These are phyloP conservation scores for Drosophila trapezifrons DNA, from an alignment of 1,140 invertebrate genomes.

Conservation along the genomic window DNA sequence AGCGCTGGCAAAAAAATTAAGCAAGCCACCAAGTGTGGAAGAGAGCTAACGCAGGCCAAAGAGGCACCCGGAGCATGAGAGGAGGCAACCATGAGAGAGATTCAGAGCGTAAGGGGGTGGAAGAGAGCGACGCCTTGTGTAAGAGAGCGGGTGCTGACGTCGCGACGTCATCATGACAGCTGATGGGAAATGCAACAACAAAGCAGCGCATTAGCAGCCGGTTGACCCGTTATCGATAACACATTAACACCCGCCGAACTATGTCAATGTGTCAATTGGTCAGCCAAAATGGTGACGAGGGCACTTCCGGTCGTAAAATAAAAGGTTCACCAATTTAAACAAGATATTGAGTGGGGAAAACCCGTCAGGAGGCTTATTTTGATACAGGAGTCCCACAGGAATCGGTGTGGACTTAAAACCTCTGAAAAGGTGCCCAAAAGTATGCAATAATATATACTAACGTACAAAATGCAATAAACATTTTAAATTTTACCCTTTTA, in stretches of 20 bases:
- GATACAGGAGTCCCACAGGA: too few species aligned
- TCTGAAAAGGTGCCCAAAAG: background rate
- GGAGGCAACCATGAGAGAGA: background rate
- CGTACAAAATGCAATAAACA: background rate
- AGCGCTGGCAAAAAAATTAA: slow-evolving; percentile 31
- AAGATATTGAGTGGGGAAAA: too few species aligned
- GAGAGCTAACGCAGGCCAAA: background rate
- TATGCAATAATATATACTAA: background rate
- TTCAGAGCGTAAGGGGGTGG: background rate
- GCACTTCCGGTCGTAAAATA: slow-evolving; percentile 6
- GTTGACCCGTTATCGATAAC: slow-evolving; percentile 56
- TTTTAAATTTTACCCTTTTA: background rate
- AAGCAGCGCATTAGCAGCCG: slow-evolving; percentile 49
- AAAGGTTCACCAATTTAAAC: background rate
- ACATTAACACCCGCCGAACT: slow-evolving; percentile 49
- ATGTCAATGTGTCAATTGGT: slow-evolving; percentile 66
- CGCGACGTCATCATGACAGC: slow-evolving; percentile 11
- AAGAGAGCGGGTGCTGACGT: slow-evolving; percentile 15
- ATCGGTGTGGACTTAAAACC: background rate
- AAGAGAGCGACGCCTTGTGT: slow-evolving; percentile 5
- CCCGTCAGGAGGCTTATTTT: too few species aligned
- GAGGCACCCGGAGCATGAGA: background rate
- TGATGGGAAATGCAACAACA: slow-evolving; percentile 22
- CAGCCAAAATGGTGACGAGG: slow-evolving; percentile 11
- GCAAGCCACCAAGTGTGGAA: slow-evolving; percentile 21